Base-by-base conservation (phyloP, 2,113 vertebrate species). In the Sylvietta virens region DNA sequence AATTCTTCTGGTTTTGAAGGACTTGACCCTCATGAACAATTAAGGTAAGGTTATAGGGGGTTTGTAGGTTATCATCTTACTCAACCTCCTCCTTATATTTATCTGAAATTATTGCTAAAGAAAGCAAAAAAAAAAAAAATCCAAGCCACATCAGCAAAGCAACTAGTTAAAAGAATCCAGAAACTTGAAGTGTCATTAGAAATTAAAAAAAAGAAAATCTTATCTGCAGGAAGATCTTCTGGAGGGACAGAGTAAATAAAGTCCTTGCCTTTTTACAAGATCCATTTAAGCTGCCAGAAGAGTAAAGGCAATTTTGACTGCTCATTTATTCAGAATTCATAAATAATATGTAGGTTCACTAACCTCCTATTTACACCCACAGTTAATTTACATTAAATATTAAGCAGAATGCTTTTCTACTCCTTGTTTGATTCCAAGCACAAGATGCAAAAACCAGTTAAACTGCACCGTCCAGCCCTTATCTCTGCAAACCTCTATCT, bases 401-500 rank as follows among this genome's bases (percentile, higher is more conserved):
- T 97, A 99, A 66, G 98, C 98, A 51, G 99, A 99, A 37, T 99
- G 98, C 89, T 99, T 99, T 93, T 99, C 99, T 85, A 98, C 99
- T 22, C 99, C 99, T 98, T 99, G 99, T 92, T 99, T 99, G 97
- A 99, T 99, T 76, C 99, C 99, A 64, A 99, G 98, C 85, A 99
- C 99, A 96, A 99, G 98, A 85, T 99, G 99, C 62, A 99, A 98
- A 95, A 99, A 99, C 99, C 99, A 99, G 96, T 99, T 99, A 94
- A 99, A 99, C 92, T 99, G 99, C 60, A 99, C 99, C 15, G 99
- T 99, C 99, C 99, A 99, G 76, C 99, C 99, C 94, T 99, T 99
- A 95, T 99, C 99, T 94, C 99, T 98, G 97, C 99, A 99, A 92
- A 99, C 99, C 96, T 99, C 99, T 23, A 99, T 99, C 97, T 99